Evolutionary conservation across 2,797 vertebrate species (phyloP).

Genomic region (Myotis planiceps): DNA sequence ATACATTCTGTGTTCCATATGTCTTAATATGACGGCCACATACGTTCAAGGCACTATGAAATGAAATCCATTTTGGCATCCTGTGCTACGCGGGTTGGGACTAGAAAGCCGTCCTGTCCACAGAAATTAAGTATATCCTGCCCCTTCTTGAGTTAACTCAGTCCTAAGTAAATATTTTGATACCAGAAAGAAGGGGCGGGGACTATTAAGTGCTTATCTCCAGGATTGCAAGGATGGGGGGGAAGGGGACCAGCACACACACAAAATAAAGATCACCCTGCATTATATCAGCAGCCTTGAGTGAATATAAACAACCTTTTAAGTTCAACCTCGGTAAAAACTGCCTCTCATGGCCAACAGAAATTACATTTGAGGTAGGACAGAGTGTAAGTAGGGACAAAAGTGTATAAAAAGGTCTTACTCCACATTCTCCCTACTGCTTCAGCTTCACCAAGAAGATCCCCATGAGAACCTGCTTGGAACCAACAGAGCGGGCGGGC

Average conservation of each 20-base stretch:
- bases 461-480: neutral
- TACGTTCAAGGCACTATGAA: neutral
- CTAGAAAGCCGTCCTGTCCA: neutral
- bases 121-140: neutral
- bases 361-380: neutral
- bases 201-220: neutral
- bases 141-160: neutral
- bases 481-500: neutral
- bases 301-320: constrained; percentile 1
- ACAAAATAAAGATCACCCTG: neutral
- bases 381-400: neutral
- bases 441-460: neutral
- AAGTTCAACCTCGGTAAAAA: neutral
- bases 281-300: neutral
- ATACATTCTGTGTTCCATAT: neutral
- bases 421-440: neutral
- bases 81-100: neutral
- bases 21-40: neutral
- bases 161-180: neutral
- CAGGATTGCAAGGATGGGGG: neutral
- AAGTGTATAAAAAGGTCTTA: neutral
- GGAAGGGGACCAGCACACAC: accelerated
- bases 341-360: neutral
- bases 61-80: neutral
- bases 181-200: neutral